phyloP scores from a whole-genome alignment of 2,113 vertebrate genomes.

The Myotis brandtii region DNA sequence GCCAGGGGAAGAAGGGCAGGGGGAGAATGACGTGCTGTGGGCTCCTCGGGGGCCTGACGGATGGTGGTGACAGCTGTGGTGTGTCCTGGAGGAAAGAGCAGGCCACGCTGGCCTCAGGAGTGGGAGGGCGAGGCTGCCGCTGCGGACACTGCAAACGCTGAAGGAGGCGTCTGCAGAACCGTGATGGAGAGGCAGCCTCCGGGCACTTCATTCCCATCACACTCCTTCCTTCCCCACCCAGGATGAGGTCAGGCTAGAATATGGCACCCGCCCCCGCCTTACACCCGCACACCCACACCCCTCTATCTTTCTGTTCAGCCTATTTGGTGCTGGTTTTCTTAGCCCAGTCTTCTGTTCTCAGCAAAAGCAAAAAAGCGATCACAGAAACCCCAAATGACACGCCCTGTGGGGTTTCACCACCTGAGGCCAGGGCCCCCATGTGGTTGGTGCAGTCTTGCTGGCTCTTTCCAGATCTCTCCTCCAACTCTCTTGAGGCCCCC shows the following conservation, averaged over 20 bases:
- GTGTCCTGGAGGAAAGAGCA: background rate
- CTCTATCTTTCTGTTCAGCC: background rate
- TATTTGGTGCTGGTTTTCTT: background rate
- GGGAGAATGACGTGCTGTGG: background rate
- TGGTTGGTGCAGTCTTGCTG: background rate
- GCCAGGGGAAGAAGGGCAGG: background rate
- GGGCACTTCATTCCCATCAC: background rate
- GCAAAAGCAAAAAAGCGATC: background rate
- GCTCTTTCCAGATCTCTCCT: background rate
- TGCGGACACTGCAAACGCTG: background rate
- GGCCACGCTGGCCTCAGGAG: background rate
- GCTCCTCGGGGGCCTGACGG: background rate
- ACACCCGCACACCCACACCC: too few species aligned
- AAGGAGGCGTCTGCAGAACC: background rate
- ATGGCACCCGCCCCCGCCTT: background rate
- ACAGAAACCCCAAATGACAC: background rate
- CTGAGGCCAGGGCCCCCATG: background rate
- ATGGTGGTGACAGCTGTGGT: background rate
- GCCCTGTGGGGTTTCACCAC: background rate
- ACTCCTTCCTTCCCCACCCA: background rate
- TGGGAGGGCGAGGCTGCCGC: background rate
- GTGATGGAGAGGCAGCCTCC: background rate
- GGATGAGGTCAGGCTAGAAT: background rate
- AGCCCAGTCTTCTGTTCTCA: background rate
- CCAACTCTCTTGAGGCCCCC: background rate